Conservation (phyloP, 2,113 vertebrate genomes). For the Myotis lucifugus region DNA sequence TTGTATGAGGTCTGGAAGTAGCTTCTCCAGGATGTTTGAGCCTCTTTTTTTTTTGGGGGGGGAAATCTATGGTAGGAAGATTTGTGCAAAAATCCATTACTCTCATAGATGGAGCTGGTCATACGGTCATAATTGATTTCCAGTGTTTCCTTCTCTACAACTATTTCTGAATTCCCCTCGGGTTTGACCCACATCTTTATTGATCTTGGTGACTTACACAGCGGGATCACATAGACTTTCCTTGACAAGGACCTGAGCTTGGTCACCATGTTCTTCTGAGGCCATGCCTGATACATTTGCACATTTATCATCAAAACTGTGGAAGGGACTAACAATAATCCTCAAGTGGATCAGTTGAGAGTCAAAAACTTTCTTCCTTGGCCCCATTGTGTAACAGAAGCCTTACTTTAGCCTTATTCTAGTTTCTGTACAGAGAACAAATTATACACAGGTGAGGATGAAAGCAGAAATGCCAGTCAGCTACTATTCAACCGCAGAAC, state of each 20-base stretch:
- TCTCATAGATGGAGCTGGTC: background rate
- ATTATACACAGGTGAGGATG: background rate
- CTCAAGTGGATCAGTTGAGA: background rate
- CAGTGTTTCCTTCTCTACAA: background rate
- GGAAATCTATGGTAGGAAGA: background rate
- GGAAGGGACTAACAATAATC: background rate
- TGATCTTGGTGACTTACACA: background rate
- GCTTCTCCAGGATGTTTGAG: background rate
- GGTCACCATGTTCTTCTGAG: background rate
- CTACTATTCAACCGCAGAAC: background rate
- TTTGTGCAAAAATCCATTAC: background rate
- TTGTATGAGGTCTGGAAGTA: background rate
- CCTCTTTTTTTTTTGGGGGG: background rate
- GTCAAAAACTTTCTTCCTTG: background rate
- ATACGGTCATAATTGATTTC: background rate
- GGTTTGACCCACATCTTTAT: background rate
- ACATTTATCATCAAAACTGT: background rate
- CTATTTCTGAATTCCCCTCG: background rate
- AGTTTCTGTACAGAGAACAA: background rate
- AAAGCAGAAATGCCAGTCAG: background rate
- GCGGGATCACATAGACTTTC: fast-evolving
- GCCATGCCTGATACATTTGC: background rate
- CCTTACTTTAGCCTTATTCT: background rate
- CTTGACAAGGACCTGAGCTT: background rate
- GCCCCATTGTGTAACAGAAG: background rate